phyloP scores from a whole-genome alignment of 1,140 invertebrate genomes.

The Zophobas atratus region DNA sequence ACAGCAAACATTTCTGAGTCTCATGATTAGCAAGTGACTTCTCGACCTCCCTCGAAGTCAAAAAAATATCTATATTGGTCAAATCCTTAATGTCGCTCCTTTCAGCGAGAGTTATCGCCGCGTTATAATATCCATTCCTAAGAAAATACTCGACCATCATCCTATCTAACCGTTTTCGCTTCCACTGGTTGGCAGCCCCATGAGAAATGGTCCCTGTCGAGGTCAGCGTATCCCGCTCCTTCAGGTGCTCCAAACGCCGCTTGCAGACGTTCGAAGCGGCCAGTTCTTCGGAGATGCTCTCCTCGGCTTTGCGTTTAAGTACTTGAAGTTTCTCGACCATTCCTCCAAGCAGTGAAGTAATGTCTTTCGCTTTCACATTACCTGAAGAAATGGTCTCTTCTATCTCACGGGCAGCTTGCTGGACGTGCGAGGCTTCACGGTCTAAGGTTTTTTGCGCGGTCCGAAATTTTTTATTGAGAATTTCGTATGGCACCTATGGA shows the following conservation, averaged over 20 bases:
- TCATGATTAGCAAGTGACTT: constrained; percentile 84
- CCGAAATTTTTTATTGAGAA: constrained; percentile 98
- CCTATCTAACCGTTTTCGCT: constrained; percentile 89
- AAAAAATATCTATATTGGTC: constrained; percentile 95
- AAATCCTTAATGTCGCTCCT: constrained; percentile 88
- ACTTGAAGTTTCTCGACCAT: constrained; percentile 91
- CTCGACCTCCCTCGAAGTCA: constrained; percentile 92
- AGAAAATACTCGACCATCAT: constrained; percentile 98
- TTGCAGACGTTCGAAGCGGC: constrained; percentile 90
- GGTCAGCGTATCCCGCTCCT: constrained; percentile 78
- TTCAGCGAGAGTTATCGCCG: constrained; percentile 89
- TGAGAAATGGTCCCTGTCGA: constrained; percentile 64
- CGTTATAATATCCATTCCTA: constrained; percentile 95
- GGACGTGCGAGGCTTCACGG: constrained; percentile 92
- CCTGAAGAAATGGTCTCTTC: constrained; percentile 79
- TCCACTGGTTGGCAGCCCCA: constrained; percentile 84
- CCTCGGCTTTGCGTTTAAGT: constrained; percentile 94
- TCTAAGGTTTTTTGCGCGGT: constrained; percentile 95
- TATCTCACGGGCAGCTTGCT: constrained; percentile 84
- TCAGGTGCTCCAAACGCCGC: constrained; percentile 92
- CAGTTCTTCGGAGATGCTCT: constrained; percentile 92
- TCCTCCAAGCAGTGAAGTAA: constrained; percentile 86
- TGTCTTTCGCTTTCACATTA: constrained; percentile 76
- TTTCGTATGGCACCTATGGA: constrained; percentile 94
- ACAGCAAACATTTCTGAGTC: constrained; percentile 91